Conservation (phyloP, 2,113 vertebrate species). For the Neolamprologus longior region DNA sequence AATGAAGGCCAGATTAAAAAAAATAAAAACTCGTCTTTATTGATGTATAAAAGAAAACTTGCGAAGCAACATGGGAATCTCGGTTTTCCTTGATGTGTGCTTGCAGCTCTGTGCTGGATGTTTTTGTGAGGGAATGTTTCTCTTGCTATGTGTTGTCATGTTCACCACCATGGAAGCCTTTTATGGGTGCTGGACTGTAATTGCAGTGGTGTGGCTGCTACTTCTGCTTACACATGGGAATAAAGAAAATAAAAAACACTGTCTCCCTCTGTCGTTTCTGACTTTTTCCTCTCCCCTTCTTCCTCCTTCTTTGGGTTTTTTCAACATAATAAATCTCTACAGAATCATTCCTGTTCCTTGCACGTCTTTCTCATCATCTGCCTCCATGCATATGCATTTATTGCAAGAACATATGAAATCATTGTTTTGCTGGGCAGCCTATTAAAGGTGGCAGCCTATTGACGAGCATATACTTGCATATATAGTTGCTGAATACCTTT, state of each 20-base stretch:
- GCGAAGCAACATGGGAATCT: background rate
- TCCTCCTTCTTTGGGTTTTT: background rate
- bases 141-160: background rate
- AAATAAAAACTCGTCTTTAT: background rate
- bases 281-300: background rate
- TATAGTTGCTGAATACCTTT: background rate
- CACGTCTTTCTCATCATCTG: background rate
- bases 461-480: background rate
- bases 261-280: background rate
- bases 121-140: background rate
- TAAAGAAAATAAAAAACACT: background rate
- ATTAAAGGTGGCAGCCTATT: background rate
- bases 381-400: background rate
- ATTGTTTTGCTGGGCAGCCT: background rate
- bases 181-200: background rate
- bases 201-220: background rate
- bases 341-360: background rate
- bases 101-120: background rate
- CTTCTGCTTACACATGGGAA: background rate
- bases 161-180: background rate
- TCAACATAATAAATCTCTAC: background rate
- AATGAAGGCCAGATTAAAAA: background rate
- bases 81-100: background rate
- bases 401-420: background rate
- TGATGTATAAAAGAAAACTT: background rate